Percentiles rank a stretch among this genome's conserved stretches.
phyloP scores from a whole-genome alignment of 2,797 vertebrate species.

The Ciconia nigra region DNA sequence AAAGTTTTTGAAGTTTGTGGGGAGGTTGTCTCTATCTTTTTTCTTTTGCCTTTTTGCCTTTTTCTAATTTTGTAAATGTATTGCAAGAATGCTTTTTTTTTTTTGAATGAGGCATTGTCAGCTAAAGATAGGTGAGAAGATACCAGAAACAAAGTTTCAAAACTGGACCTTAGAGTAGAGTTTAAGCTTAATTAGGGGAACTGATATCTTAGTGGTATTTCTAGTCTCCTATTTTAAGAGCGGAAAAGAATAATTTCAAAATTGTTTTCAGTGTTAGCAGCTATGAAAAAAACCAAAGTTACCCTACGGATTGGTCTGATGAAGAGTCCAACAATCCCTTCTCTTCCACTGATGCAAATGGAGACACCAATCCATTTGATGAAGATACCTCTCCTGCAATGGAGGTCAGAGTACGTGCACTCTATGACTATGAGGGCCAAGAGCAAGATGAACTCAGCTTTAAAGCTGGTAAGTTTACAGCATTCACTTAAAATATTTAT shows the following conservation, averaged over 20 bases:
- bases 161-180: not conserved
- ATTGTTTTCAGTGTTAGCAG: conserved; percentile 81
- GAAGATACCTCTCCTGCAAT: conserved; percentile 81
- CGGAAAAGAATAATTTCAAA: not conserved
- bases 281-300: conserved; percentile 84
- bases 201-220: not conserved
- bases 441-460: conserved; percentile 98
- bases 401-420: conserved; percentile 87
- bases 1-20: not conserved
- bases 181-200: not conserved
- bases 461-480: conserved; percentile 84
- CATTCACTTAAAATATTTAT: not conserved
- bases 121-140: not conserved
- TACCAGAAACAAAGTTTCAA: not conserved
- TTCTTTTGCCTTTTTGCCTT: not conserved
- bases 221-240: not conserved
- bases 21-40: not conserved
- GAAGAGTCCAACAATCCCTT: conserved; percentile 90
- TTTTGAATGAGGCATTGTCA: not conserved
- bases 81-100: not conserved
- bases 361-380: conserved; percentile 93
- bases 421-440: conserved; percentile 97
- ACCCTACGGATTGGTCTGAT: conserved; percentile 87
- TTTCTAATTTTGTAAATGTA: not conserved
- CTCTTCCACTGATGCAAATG: conserved; percentile 84